These are phyloP conservation scores for Zaprionus lachaisei DNA, from an alignment of 1,140 invertebrate species.

Conservation along the genomic window DNA sequence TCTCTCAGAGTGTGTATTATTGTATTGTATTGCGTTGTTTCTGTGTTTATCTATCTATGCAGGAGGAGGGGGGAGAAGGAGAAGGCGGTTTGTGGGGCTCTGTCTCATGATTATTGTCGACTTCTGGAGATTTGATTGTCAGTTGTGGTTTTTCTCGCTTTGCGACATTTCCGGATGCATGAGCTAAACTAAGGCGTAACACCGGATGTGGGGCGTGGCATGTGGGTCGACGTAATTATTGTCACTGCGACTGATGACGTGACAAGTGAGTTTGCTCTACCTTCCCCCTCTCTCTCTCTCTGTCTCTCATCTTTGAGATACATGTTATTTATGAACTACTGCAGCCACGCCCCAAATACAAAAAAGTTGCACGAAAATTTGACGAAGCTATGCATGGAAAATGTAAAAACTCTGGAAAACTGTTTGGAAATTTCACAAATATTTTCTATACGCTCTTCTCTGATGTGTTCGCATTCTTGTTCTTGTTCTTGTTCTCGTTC, in stretches of 20 bases:
- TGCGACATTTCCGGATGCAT: conserved; percentile 18
- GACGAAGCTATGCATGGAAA: background rate
- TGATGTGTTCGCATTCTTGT: background rate
- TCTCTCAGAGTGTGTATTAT: conserved; percentile 4
- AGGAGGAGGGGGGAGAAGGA: background rate
- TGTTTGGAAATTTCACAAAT: conserved; percentile 23
- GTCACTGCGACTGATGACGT: conserved; percentile 13
- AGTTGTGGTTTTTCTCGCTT: background rate
- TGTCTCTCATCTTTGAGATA: conserved; percentile 49
- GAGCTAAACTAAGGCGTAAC: conserved; percentile 24
- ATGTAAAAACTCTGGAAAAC: conserved; percentile 42
- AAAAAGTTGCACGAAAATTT: background rate
- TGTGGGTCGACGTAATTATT: conserved; percentile 19
- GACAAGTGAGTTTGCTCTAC: conserved; percentile 23
- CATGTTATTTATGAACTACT: conserved; percentile 38
- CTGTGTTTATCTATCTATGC: background rate
- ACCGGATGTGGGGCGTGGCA: conserved; percentile 32
- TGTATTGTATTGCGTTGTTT: conserved; percentile 1
- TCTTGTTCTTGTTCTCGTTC: background rate
- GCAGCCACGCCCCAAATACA: background rate
- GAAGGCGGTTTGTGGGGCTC: background rate
- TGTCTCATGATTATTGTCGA: conserved; percentile 1
- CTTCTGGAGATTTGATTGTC: conserved; percentile 8
- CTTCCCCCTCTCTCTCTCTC: background rate
- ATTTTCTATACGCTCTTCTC: background rate